Base-by-base conservation (phyloP, 2,888 invertebrate genomes). In the Xestoiulus laeticollis region DNA sequence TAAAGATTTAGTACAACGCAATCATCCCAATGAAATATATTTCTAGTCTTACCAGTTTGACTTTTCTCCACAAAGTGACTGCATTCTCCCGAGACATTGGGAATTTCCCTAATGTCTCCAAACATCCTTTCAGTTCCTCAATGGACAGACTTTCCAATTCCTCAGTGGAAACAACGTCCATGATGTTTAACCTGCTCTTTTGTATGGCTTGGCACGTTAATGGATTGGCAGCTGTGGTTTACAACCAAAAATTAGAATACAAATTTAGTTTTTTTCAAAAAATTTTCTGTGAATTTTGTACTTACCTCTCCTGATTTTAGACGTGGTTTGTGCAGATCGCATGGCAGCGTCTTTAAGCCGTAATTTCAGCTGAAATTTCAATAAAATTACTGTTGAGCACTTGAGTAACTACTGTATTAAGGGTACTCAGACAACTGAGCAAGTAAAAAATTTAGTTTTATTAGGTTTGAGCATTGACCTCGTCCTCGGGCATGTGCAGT, bases 31-130 rank as follows among this genome's bases (percentile, higher is more conserved):
- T 85, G 33, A 14, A 85, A 85, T 32, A 38, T 32, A 0, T 26
- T 85, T 85, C 5, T 38, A 38, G 38, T 38, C 85, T 48, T 38
- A 87, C 87, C 26, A 68, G 30, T 68, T 87, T 87, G 2, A 68
- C 68, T 87, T 68, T 87, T 32, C 26, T 32, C 87, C 87, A 87
- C 33, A 87, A 43, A 26, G 59, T 33, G 8, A 22, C 30, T n/a
- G 87, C 87, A 59, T 87, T 87, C 30, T 53, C 87, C 16, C 33
- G 14, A 3, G 87, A 68, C 87, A 87, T 78, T 0, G 87, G 87
- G 43, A 68, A 87, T 87, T 68, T 87, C 59, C 87, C 87, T 4
- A 87, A 16, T 10, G 30, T 68, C 8, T 87, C 59, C 59, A 87
- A 43, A 48, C 87, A 87, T 6, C 26, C 87, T 32, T 38, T 32